Evolutionary conservation across 2,113 vertebrate species (phyloP).

Genomic region (Tylochromis polylepis): DNA sequence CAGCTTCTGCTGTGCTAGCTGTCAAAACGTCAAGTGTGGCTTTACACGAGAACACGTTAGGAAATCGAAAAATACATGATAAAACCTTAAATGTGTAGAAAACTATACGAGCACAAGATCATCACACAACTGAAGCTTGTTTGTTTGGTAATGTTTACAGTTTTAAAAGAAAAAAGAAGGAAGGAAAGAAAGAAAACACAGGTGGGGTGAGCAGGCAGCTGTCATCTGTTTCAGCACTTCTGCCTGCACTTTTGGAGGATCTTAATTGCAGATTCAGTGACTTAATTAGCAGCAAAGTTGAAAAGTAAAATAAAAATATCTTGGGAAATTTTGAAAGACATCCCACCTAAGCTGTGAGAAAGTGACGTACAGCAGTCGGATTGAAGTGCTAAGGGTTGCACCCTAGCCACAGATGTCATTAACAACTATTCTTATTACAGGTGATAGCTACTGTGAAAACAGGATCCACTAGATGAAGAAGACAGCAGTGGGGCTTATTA

Average conservation of each 20-base stretch:
- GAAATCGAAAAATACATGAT: background rate
- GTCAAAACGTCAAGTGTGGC: background rate
- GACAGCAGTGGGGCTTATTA: slow-evolving; percentile 37
- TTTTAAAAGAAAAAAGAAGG: background rate
- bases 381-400: slow-evolving; percentile 55
- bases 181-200: background rate
- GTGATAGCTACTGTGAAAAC: slow-evolving; percentile 52
- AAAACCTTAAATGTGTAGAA: background rate
- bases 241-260: background rate
- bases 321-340: background rate
- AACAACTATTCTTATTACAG: slow-evolving; percentile 58
- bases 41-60: background rate
- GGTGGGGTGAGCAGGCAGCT: background rate
- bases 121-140: background rate
- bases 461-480: slow-evolving; percentile 20
- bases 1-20: background rate
- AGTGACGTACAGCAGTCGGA: background rate
- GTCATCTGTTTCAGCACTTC: background rate
- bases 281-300: background rate
- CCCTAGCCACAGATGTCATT: slow-evolving; percentile 47
- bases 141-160: background rate
- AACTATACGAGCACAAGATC: background rate
- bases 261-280: background rate
- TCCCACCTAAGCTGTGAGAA: slow-evolving; percentile 13
- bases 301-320: slow-evolving; percentile 18